A percentile compares a stretch with the other conserved stretches of the same genome.
Conservation (phyloP, 2,888 invertebrate species). For the Caenorhabditis drosophilae region DNA sequence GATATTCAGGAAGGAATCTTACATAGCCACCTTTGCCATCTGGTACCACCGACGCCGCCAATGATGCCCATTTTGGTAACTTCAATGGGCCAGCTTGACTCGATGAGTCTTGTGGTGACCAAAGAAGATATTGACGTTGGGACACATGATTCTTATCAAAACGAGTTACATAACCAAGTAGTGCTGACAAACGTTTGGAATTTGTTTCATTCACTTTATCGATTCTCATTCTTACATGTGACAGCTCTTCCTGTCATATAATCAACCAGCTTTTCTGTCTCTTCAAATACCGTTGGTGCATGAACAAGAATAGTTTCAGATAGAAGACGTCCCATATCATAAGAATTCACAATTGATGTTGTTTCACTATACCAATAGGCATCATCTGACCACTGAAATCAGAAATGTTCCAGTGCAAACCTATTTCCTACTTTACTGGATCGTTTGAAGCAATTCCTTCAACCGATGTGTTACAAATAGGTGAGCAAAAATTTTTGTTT, state of each 20-base stretch:
- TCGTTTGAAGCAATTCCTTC: slow-evolving; percentile 18
- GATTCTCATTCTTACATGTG: slow-evolving; percentile 10
- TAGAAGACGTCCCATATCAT: slow-evolving; percentile 29
- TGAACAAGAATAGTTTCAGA: slow-evolving; percentile 29
- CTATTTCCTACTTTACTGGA: slow-evolving; percentile 11
- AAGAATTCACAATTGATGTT: slow-evolving; percentile 27
- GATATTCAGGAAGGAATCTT: background rate
- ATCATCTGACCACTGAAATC: slow-evolving; percentile 27
- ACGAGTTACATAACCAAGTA: slow-evolving; percentile 30
- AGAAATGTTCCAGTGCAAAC: background rate
- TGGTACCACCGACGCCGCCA: slow-evolving; percentile 27
- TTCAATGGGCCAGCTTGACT: slow-evolving; percentile 12
- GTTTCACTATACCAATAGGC: slow-evolving; percentile 24
- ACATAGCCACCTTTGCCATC: slow-evolving; percentile 36
- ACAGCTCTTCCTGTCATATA: slow-evolving; percentile 26
- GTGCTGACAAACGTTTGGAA: slow-evolving; percentile 8
- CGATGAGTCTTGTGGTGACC: slow-evolving; percentile 24
- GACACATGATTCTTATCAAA: slow-evolving; percentile 21
- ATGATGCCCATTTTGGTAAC: slow-evolving; percentile 17
- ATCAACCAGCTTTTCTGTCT: slow-evolving; percentile 9
- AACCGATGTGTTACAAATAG: slow-evolving; percentile 23
- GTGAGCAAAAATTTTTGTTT: slow-evolving; percentile 20
- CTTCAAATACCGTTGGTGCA: slow-evolving; percentile 14
- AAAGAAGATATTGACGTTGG: slow-evolving; percentile 28
- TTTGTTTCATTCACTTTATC: background rate